Conservation (phyloP, 2,797 vertebrate species). For the Paguma larvata region DNA sequence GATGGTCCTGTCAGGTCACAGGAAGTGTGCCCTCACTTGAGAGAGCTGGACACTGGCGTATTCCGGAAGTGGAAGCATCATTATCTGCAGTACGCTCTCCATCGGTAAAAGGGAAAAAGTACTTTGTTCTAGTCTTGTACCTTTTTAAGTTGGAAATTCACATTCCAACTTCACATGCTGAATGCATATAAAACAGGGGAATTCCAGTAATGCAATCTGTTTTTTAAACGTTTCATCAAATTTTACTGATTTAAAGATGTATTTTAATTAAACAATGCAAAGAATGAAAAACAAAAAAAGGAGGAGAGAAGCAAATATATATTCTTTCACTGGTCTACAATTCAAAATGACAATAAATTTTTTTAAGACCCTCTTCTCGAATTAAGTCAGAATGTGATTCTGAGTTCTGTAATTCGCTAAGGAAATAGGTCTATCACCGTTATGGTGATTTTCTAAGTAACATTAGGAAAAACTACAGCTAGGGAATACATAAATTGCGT, state of each 20-base stretch:
- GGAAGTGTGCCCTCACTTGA: neutral
- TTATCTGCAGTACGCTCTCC: neutral
- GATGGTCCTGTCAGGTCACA: neutral
- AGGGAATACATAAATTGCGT: neutral
- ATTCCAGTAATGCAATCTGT: neutral
- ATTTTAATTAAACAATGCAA: neutral
- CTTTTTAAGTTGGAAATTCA: slow-evolving; percentile 14
- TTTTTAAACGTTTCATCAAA: slow-evolving; percentile 16
- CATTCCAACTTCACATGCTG: neutral
- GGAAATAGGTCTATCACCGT: neutral
- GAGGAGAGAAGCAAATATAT: neutral
- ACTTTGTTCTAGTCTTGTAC: neutral
- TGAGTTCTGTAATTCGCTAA: neutral
- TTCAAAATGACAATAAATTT: slow-evolving; percentile 9
- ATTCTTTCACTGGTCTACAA: neutral
- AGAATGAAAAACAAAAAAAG: neutral
- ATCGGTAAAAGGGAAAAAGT: neutral
- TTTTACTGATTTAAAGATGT: slow-evolving; percentile 6
- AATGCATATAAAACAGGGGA: neutral
- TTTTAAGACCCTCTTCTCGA: neutral
- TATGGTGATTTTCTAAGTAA: neutral
- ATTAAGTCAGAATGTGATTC: neutral
- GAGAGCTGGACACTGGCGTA: neutral
- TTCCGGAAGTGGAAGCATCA: neutral
- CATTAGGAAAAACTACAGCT: neutral